Conservation (phyloP, 2,113 vertebrate species). For the Antechinus stuartii region DNA sequence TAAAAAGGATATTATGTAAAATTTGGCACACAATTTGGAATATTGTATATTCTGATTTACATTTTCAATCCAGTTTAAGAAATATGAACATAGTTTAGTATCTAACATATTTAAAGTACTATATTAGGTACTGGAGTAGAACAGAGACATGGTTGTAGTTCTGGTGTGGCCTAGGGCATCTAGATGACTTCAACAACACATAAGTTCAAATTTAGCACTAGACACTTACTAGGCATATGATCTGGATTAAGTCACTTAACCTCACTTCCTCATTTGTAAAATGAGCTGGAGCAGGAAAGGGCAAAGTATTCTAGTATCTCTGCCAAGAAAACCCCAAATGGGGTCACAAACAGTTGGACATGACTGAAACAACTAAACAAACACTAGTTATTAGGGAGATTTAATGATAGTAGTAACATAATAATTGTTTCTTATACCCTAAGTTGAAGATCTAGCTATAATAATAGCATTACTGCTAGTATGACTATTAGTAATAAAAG, state of each 20-base stretch:
- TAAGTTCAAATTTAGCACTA: not conserved
- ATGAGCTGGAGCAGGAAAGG: not conserved
- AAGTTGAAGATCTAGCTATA: not conserved
- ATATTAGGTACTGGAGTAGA: not conserved
- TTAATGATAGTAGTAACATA: not conserved
- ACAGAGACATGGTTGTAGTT: not conserved
- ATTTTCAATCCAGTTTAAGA: not conserved
- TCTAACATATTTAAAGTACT: not conserved
- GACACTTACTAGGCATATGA: not conserved
- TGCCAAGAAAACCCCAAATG: not conserved
- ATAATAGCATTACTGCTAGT: not conserved
- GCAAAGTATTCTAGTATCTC: not conserved
- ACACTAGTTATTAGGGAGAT: not conserved
- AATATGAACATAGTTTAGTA: not conserved
- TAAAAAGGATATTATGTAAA: constrained; percentile 8
- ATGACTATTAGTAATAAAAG: not conserved
- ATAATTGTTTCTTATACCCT: not conserved
- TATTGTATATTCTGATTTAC: not conserved
- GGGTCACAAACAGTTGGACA: not conserved
- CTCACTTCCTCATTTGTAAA: not conserved
- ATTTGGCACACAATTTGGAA: not conserved
- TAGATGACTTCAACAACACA: not conserved
- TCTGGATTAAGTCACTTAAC: not conserved
- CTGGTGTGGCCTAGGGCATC: not conserved
- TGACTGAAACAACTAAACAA: not conserved